These are phyloP conservation scores for Hyphantria cunea DNA, from an alignment of 1,140 invertebrate species.

Conservation along the genomic window DNA sequence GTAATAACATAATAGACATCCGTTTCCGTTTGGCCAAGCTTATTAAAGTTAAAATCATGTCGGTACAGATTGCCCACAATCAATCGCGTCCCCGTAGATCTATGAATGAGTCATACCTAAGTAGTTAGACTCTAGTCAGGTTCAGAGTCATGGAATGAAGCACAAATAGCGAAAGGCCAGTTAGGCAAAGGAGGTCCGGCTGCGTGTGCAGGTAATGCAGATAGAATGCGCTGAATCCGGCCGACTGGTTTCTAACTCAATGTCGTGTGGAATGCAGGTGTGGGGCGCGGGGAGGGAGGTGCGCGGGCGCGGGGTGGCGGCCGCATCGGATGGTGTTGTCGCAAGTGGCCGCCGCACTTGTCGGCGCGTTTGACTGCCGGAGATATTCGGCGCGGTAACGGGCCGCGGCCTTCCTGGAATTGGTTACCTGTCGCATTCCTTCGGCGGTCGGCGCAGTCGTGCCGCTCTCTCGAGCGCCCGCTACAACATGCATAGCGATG, in stretches of 20 bases:
- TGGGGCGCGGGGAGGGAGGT: conserved; percentile 29
- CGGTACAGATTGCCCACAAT: conserved; percentile 14
- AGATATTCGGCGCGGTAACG: conserved; percentile 80
- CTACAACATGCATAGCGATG: conserved; percentile 39
- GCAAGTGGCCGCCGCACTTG: conserved; percentile 77
- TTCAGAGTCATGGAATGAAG: conserved; percentile 15
- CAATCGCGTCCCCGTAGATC: conserved; percentile 16
- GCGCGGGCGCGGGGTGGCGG: conserved; percentile 40
- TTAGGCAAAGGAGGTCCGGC: conserved; percentile 62
- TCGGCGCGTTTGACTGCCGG: conserved; percentile 78
- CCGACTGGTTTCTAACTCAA: conserved; percentile 78
- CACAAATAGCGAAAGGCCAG: conserved; percentile 33
- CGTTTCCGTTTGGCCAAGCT: conserved; percentile 9
- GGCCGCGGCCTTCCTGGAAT: conserved; percentile 78
- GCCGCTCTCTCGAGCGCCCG: conserved; percentile 19
- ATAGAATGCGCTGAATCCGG: conserved; percentile 68
- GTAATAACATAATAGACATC: conserved; percentile 21
- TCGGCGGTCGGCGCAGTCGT: conserved; percentile 58
- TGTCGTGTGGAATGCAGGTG: conserved; percentile 74
- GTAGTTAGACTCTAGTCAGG: conserved; percentile 2
- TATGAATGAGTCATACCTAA: conserved; percentile 10
- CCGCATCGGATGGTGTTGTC: conserved; percentile 69
- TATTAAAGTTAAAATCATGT: conserved; percentile 12
- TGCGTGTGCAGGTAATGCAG: conserved; percentile 46
- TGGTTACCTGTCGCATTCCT: conserved; percentile 79